phyloP scores from a whole-genome alignment of 2,113 vertebrate species.

The Seriola aureovittata region DNA sequence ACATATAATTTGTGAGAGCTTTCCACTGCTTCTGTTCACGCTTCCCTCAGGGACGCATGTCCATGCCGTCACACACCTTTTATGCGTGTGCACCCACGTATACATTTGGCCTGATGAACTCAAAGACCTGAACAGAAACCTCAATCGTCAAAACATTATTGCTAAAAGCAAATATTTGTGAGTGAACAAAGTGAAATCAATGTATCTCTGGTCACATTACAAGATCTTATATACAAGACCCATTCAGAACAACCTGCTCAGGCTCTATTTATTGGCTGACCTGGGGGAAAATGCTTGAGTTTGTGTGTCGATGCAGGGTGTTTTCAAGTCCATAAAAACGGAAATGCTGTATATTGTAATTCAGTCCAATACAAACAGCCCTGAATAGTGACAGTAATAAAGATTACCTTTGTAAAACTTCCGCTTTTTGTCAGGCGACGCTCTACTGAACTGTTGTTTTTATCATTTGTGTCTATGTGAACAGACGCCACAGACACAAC shows the following conservation, averaged over 20 bases:
- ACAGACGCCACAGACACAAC: too few relatives aligned
- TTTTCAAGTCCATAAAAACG: neutral
- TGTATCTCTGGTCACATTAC: neutral
- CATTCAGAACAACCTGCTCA: neutral
- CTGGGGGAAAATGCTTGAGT: neutral
- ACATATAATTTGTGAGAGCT: constrained; percentile 4
- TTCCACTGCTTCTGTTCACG: neutral
- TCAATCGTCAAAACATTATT: neutral
- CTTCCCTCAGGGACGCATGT: constrained; percentile 1
- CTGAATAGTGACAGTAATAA: neutral
- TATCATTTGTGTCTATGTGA: too few relatives aligned
- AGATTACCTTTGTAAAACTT: neutral
- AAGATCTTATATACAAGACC: neutral
- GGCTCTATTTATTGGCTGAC: neutral
- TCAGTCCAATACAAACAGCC: neutral
- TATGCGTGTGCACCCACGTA: neutral
- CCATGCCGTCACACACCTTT: neutral
- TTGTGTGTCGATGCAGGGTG: neutral
- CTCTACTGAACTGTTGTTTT: too few relatives aligned
- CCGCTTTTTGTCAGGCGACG: neutral
- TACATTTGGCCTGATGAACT: neutral
- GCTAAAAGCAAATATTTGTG: neutral
- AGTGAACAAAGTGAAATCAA: neutral
- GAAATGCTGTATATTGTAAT: neutral
- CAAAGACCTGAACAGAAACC: neutral